Evolutionary conservation across 2,888 invertebrate genomes (phyloP).

Genomic region (Dione juno): DNA sequence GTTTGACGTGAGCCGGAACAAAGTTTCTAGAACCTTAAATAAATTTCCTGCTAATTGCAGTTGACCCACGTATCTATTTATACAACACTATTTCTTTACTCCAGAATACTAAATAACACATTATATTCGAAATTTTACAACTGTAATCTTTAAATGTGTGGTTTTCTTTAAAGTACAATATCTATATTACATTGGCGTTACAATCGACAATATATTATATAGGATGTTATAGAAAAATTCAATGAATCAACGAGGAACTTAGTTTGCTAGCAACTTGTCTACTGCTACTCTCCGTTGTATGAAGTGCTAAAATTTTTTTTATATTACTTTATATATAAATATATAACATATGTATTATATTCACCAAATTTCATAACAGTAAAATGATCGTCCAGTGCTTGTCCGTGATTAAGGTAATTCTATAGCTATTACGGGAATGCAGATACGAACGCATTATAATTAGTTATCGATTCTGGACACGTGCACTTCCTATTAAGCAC

Average conservation of each 20-base stretch:
- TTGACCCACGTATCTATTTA: conserved; percentile 42
- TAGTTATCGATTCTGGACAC: conserved; percentile 54
- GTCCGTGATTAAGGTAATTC: conserved; percentile 69
- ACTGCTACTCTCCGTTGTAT: neutral
- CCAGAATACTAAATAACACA: neutral
- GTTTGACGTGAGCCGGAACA: conserved; percentile 82
- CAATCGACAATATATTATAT: too few relatives aligned
- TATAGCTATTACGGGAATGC: conserved; percentile 54
- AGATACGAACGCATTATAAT: conserved; percentile 45
- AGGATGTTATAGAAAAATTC: too few relatives aligned
- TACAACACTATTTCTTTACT: neutral
- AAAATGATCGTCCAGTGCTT: conserved; percentile 32
- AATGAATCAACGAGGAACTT: too few relatives aligned
- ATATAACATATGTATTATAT: neutral
- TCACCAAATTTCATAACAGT: conserved; percentile 27
- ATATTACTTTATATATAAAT: neutral
- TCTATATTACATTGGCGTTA: too few relatives aligned
- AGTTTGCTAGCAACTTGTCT: too few relatives aligned
- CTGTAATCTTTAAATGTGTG: neutral
- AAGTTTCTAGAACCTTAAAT: conserved; percentile 71
- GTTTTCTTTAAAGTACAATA: too few relatives aligned
- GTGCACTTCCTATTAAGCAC: conserved; percentile 45
- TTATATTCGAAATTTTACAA: neutral
- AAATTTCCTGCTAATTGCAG: conserved; percentile 75
- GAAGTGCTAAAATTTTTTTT: neutral